Conservation (phyloP, 2,113 vertebrate species). For the Ictidomys tridecemlineatus region DNA sequence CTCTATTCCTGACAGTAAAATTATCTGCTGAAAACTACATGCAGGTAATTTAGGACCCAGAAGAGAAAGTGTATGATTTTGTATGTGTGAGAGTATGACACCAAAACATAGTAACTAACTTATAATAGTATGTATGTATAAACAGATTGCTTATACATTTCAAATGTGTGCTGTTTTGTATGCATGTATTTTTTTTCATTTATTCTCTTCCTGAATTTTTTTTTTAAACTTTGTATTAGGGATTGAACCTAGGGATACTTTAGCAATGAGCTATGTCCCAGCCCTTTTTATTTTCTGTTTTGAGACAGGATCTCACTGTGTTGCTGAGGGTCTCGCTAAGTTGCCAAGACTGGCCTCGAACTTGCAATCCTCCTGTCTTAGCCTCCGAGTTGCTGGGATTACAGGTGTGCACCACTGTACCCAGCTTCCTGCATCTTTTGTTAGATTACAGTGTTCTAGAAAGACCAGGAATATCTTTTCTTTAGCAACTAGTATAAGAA, state of each 20-base stretch:
- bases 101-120: neutral
- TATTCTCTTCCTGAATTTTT: neutral
- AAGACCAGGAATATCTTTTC: constrained; percentile 22
- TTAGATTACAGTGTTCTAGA: constrained; percentile 22
- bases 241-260: too few relatives aligned
- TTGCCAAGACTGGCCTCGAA: too few relatives aligned
- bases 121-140: neutral
- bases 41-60: neutral
- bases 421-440: neutral
- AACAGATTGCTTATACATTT: constrained; percentile 1
- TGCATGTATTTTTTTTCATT: constrained; percentile 28
- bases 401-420: too few relatives aligned
- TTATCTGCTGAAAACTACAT: constrained; percentile 29
- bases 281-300: too few relatives aligned
- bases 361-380: too few relatives aligned
- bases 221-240: neutral
- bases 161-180: neutral
- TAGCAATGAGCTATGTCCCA: too few relatives aligned
- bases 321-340: too few relatives aligned
- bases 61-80: constrained; percentile 22
- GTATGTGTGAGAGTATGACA: neutral
- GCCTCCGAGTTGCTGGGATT: too few relatives aligned
- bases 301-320: too few relatives aligned
- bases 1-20: constrained; percentile 39
- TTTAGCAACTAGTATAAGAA: constrained; percentile 13